Conservation (phyloP, 2,888 invertebrate species). For the Bimastos eiseni region DNA sequence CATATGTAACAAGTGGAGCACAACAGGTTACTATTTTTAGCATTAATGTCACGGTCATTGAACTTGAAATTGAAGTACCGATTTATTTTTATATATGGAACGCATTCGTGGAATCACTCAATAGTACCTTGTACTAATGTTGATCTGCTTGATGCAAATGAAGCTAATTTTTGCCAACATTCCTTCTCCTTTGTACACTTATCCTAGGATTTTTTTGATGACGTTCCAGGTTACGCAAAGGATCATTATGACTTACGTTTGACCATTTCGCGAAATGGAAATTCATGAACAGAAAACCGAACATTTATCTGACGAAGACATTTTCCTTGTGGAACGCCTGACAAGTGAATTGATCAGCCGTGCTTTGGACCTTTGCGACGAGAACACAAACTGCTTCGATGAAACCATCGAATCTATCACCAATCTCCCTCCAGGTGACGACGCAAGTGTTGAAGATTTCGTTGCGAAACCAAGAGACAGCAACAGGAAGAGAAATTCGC, state of each 20-base stretch:
- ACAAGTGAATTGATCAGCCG: neutral
- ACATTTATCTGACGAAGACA: neutral
- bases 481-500: neutral
- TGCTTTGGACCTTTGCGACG: neutral
- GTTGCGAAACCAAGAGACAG: neutral
- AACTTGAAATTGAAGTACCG: too few relatives aligned
- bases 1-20: too few relatives aligned
- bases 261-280: conserved; percentile 13
- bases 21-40: neutral
- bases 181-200: neutral
- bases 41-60: neutral
- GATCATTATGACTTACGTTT: neutral
- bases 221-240: neutral
- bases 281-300: neutral
- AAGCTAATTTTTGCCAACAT: neutral
- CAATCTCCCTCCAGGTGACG: neutral
- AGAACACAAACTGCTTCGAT: neutral
- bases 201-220: neutral
- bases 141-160: neutral
- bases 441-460: neutral
- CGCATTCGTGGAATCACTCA: neutral
- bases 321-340: neutral
- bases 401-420: neutral
- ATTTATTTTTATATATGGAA: too few relatives aligned
- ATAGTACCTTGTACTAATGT: neutral